Evolutionary conservation across 2,113 vertebrate genomes (phyloP), one percentile per base, ranked within the genome.

Genomic region (Thamnaconus septentrionalis): DNA sequence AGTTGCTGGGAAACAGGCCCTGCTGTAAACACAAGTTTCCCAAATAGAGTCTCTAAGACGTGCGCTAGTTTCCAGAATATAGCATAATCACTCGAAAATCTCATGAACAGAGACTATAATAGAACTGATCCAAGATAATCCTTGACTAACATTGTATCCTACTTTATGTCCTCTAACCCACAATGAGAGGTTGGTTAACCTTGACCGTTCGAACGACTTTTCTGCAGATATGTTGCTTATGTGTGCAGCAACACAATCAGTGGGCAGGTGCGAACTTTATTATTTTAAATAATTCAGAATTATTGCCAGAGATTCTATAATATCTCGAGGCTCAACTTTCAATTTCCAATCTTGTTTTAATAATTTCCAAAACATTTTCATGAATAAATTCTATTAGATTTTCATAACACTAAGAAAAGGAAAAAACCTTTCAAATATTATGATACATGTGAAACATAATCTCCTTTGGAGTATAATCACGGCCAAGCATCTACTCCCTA

Each of bases 1-100:
- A 62, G 87, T 89, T 91, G 88, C 90, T 77, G 79, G 80, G 87
- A 89, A 76, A 91, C 88, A 66, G 41, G 77, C 42, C 41, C 63
- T 61, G 69, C 62, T 67, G 63, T 83, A 83, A 84, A 88, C 75
- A 78, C 3, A 72, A 66, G 59, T 70, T 66, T 64, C 64, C 51
- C 40, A 79, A 63, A 71, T 18, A 46, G 53, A 73, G 51, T 18
- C 59, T 66, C 45, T 53, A 5, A 64, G 55, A 39, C 61, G 41
- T 51, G 46, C 67, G 39, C 75, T 43, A 59, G 61, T 57, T 66
- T 50, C 56, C 64, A 59, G 45, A 79, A 75, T 61, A 75, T 75
- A 64, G 75, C 71, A 76, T 40, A 48, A 31, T 44, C 11, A 59
- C 5, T 50, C 39, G 46, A 8, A 0, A 45, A 47, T 52, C 48